phyloP scores from a whole-genome alignment of 2,888 invertebrate genomes.

The Eupithecia insigniata region DNA sequence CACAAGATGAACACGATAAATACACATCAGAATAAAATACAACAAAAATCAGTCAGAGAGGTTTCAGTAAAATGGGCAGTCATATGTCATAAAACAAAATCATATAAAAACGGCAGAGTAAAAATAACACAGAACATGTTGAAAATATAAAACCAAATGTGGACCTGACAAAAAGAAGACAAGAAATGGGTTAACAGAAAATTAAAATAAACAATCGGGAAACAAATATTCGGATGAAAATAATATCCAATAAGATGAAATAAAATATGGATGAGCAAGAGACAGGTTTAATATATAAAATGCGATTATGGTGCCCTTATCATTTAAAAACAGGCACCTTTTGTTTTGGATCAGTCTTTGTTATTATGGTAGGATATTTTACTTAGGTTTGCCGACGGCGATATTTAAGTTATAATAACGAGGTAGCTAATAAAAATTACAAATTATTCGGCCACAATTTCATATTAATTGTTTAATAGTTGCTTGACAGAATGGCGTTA shows the following conservation, averaged over 20 bases:
- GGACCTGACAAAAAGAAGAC: constrained; percentile 4
- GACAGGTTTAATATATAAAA: neutral
- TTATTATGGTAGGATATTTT: neutral
- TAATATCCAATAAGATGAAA: neutral
- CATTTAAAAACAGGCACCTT: neutral
- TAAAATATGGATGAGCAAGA: neutral
- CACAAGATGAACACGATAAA: constrained; percentile 62
- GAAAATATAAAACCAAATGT: constrained; percentile 10
- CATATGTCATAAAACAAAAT: constrained; percentile 7
- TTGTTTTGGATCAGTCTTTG: constrained; percentile 11
- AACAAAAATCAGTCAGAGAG: constrained; percentile 40
- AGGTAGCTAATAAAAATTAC: neutral
- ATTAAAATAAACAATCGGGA: neutral
- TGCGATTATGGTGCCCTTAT: neutral
- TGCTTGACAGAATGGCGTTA: neutral
- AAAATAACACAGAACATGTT: neutral
- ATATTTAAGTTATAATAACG: neutral
- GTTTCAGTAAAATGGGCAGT: constrained; percentile 31
- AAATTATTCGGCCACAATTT: neutral
- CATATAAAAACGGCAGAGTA: constrained; percentile 8
- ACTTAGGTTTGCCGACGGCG: neutral
- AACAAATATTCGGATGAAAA: neutral
- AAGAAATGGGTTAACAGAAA: constrained; percentile 6
- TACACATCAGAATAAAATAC: constrained; percentile 51
- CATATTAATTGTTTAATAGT: neutral